Conservation (phyloP, 2,888 invertebrate genomes). For the Ommatoiulus sabulosus region DNA sequence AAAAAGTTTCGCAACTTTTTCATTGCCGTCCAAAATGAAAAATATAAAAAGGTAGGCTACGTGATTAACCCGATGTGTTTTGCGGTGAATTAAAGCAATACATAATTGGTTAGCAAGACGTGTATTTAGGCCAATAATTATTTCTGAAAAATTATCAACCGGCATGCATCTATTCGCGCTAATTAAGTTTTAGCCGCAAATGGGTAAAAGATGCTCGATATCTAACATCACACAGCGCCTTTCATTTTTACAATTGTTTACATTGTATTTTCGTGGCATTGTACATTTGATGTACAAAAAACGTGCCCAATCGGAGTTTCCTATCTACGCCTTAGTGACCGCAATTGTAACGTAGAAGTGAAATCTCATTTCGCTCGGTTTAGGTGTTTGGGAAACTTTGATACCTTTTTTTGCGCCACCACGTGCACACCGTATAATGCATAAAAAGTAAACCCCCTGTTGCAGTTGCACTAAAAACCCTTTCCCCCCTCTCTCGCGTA, state of each 20-base stretch:
- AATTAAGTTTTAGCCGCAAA: not conserved
- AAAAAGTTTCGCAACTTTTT: too few relatives aligned
- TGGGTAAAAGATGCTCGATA: not conserved
- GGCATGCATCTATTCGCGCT: not conserved
- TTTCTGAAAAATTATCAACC: not conserved
- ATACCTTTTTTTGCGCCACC: not conserved
- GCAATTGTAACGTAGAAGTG: not conserved
- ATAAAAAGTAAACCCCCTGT: not conserved
- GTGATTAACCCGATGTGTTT: not conserved
- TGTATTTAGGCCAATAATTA: not conserved
- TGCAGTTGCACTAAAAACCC: not conserved
- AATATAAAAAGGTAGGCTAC: not conserved
- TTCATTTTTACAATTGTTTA: constrained; percentile 2
- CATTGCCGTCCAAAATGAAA: too few relatives aligned
- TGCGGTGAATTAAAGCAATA: not conserved
- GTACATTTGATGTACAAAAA: not conserved
- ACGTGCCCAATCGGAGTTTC: not conserved
- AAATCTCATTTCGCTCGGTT: not conserved
- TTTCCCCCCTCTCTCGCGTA: not conserved
- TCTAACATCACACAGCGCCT: not conserved
- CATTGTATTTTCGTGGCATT: not conserved
- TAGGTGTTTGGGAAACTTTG: not conserved
- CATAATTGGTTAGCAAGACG: not conserved
- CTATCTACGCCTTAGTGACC: constrained; percentile 4
- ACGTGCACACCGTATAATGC: not conserved